Base-by-base conservation (phyloP, 2,888 invertebrate genomes). In the Zaprionus obscuricornis region DNA sequence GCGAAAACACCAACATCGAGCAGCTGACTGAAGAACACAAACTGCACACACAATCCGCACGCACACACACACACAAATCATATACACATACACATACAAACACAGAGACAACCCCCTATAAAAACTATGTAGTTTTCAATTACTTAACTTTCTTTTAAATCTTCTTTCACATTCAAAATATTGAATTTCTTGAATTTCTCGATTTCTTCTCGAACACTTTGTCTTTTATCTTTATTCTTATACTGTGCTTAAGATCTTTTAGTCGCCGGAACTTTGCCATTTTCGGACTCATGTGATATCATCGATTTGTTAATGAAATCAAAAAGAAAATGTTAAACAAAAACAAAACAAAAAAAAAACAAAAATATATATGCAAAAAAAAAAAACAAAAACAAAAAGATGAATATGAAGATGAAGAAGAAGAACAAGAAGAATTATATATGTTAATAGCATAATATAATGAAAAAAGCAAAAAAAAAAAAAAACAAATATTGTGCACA, bases 231-330 rank as follows among this genome's bases (percentile, higher is more conserved):
- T 60, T 34, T 22, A 47, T 56, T 51, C 54, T 56, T 36, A 49
- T 18, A 54, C 65, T 56, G 52, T 74, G 62, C 72, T 77, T 79
- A 69, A 75, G 78, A 82, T 82, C 69, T 72, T 72, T 82, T 83
- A 88, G 86, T 88, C 87, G 88, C 87, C 88, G 88, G 79, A 88
- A 87, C 77, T 85, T 81, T 85, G 81, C 78, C 82, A 87, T 87
- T 88, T 84, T 89, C 88, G 89, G 88, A 87, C 76, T 85, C 75
- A 85, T 89, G 89, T 89, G 89, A 89, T 89, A 89, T 86, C 88
- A 85, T 84, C 85, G 77, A 77, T 84, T 83, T 77, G 63, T 71
- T 54, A 74, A 72, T 68, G 68, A 72, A 72, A 79, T 66, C 70
- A 72, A 59, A 59, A 69, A 65, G 59, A 69, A 72, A 84, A 84